A percentile compares a stretch with the other conserved stretches of the same genome.
phyloP scores from a whole-genome alignment of 1,140 invertebrate genomes.

The honey bee (Apis mellifera) region DNA sequence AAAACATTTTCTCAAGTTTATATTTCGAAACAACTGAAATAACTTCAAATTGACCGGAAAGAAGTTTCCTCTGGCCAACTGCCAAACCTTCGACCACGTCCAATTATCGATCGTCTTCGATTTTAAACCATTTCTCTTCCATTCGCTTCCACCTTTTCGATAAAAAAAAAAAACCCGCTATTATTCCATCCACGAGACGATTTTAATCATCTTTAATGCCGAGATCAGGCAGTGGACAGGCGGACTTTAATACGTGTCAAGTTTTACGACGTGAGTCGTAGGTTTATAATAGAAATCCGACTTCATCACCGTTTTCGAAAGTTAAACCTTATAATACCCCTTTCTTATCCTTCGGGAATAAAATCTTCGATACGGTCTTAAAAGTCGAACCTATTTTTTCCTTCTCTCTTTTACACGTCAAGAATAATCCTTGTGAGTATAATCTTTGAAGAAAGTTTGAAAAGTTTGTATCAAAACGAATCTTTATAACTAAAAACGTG shows the following conservation, averaged over 20 bases:
- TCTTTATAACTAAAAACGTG: neutral
- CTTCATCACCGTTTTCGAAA: neutral
- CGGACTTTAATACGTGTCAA: conserved; percentile 17
- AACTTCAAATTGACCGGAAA: conserved; percentile 29
- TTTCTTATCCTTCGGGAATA: neutral
- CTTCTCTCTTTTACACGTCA: too few relatives aligned
- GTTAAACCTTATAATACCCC: neutral
- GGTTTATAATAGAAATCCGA: neutral
- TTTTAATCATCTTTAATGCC: conserved; percentile 23
- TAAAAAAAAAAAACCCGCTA: too few relatives aligned
- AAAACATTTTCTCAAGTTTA: too few relatives aligned
- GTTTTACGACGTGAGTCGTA: conserved; percentile 2
- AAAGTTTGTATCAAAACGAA: neutral
- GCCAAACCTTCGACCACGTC: neutral
- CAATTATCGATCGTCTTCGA: neutral
- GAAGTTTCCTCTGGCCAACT: neutral
- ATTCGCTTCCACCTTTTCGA: too few relatives aligned
- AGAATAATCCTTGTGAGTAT: too few relatives aligned
- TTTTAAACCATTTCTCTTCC: neutral
- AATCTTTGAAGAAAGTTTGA: too few relatives aligned
- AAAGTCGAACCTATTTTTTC: neutral
- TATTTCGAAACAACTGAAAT: neutral
- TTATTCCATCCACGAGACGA: neutral
- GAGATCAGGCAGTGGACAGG: neutral
- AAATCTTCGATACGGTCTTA: neutral